A percentile compares a stretch with the other conserved stretches of the same genome.
Evolutionary conservation across 2,113 vertebrate genomes (phyloP).

Genomic region (Psammodynastes pulverulentus): DNA sequence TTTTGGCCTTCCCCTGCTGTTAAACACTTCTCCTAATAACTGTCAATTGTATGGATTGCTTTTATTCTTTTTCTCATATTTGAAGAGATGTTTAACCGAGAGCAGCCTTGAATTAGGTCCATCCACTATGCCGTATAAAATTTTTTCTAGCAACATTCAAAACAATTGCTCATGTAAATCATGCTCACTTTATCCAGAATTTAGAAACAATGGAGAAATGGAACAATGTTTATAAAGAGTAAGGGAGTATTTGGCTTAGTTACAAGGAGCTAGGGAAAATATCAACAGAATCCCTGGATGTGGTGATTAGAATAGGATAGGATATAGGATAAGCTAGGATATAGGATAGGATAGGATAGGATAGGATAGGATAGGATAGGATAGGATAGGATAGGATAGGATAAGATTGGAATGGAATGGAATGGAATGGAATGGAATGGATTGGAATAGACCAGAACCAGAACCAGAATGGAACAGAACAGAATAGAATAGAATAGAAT

Average conservation of each 20-base stretch:
- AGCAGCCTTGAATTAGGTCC: not conserved
- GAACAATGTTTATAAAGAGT: not conserved
- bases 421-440: too few relatives aligned
- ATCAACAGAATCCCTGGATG: not conserved
- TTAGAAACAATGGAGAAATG: not conserved
- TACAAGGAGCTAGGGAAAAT: not conserved
- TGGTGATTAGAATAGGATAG: too few relatives aligned
- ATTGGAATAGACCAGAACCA: too few relatives aligned
- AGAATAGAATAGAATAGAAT: too few relatives aligned
- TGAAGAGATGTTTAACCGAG: not conserved
- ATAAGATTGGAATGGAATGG: too few relatives aligned
- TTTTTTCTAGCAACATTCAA: not conserved
- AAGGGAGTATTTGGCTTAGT: not conserved
- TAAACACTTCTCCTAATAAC: not conserved
- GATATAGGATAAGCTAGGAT: too few relatives aligned
- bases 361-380: too few relatives aligned
- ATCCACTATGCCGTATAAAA: not conserved
- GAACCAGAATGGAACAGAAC: too few relatives aligned
- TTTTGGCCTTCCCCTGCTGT: not conserved
- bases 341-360: too few relatives aligned
- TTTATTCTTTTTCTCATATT: not conserved
- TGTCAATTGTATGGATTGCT: not conserved
- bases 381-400: too few relatives aligned
- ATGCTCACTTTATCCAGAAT: not conserved
- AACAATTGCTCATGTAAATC: not conserved